A percentile compares a stretch with the other conserved stretches of the same genome.
These are phyloP conservation scores for Megaptera novaeangliae DNA, from an alignment of 2,113 vertebrate genomes.

Conservation along the genomic window DNA sequence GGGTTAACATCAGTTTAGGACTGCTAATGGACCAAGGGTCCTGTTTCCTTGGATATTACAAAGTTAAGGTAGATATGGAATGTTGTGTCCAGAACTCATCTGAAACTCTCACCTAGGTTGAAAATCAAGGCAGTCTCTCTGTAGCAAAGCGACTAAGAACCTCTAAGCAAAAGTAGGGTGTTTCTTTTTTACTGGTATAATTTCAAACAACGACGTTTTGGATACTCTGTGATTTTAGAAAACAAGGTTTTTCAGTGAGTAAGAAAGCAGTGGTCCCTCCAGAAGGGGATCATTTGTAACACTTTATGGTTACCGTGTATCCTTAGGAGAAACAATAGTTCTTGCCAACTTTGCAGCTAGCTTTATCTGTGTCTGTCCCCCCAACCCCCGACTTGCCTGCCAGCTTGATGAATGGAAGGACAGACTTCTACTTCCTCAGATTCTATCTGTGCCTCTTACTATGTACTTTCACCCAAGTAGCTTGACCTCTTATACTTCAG, in stretches of 20 bases:
- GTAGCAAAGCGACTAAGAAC: neutral
- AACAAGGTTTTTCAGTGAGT: neutral
- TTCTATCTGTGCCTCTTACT: neutral
- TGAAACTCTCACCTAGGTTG: neutral
- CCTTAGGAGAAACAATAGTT: neutral
- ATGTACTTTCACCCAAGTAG: neutral
- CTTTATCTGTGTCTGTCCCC: neutral
- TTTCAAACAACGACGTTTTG: neutral
- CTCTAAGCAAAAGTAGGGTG: neutral
- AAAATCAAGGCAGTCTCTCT: neutral
- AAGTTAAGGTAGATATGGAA: neutral
- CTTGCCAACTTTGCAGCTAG: neutral
- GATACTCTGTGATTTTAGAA: neutral
- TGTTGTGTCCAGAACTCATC: neutral
- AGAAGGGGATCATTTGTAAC: neutral
- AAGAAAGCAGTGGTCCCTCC: neutral
- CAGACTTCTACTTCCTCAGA: neutral
- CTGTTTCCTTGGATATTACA: neutral
- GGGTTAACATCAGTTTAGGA: neutral
- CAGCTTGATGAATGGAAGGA: neutral
- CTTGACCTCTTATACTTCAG: neutral
- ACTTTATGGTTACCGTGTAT: neutral
- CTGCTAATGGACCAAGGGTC: neutral
- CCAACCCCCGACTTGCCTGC: neutral
- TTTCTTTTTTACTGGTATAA: neutral